A percentile compares a stretch with the other conserved stretches of the same genome.
Conservation (phyloP, 53 echinoderm and acorn worm genomes). For the Temnopleurus reevesii region DNA sequence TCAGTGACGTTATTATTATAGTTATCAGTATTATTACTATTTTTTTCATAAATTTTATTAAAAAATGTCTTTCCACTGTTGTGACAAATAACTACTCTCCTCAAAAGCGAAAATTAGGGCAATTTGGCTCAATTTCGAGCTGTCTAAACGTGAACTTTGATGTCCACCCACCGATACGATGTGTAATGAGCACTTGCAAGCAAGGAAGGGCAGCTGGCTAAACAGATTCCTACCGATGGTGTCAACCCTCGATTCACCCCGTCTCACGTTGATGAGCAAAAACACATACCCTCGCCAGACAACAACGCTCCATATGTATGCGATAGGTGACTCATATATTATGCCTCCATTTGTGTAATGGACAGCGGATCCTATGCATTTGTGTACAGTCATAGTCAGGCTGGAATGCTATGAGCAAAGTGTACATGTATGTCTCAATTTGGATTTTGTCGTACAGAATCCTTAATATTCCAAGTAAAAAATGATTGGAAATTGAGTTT, state of each 20-base stretch:
- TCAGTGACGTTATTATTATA: no score
- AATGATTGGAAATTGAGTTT: no score
- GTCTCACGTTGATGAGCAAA: not conserved
- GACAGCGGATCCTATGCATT: not conserved
- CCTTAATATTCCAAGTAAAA: not conserved
- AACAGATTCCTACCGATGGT: not conserved
- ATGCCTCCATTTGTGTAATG: slow-evolving; percentile 17
- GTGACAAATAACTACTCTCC: no score
- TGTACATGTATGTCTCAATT: not conserved
- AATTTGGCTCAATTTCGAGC: no score
- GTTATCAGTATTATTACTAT: no score
- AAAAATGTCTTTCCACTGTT: no score
- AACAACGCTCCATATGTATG: not conserved
- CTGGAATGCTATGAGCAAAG: not conserved
- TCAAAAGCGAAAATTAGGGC: no score
- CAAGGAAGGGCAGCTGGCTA: not conserved
- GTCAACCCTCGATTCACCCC: not conserved
- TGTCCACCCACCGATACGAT: no score
- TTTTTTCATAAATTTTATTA: no score
- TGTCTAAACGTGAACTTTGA: no score
- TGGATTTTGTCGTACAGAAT: not conserved
- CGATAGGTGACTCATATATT: slow-evolving; percentile 25
- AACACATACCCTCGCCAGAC: slow-evolving; percentile 1
- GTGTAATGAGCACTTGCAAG: slow-evolving; percentile 16
- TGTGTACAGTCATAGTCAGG: not conserved